These are phyloP conservation scores for Catharus fuscescens DNA, from an alignment of 2,113 vertebrate genomes.

Conservation along the genomic window DNA sequence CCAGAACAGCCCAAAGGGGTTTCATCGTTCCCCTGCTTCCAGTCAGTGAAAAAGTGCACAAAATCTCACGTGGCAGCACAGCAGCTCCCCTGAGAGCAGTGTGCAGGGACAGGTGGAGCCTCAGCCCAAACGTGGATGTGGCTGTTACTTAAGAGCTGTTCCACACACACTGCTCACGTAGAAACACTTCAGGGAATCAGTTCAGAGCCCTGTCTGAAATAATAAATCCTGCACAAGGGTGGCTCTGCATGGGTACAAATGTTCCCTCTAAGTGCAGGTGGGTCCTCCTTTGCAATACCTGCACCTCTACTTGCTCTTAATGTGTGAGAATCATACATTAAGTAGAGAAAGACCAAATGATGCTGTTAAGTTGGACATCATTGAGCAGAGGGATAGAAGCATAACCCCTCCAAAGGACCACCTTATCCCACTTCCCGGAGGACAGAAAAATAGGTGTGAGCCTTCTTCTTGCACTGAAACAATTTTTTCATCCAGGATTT, in stretches of 20 bases:
- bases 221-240: neutral
- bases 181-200: neutral
- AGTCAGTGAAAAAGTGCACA: neutral
- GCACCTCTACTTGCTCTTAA: neutral
- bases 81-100: neutral
- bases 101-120: neutral
- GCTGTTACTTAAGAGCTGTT: neutral
- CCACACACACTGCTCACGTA: neutral
- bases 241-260: neutral
- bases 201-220: neutral
- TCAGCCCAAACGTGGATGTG: accelerated
- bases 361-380: neutral
- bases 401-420: neutral
- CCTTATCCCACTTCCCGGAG: neutral
- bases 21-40: neutral
- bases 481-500: neutral
- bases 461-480: neutral
- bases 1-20: neutral
- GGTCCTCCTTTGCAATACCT: neutral
- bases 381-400: neutral
- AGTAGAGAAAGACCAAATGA: neutral
- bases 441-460: neutral
- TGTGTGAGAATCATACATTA: neutral
- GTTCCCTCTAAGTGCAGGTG: neutral
- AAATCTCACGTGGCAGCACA: accelerated